Evolutionary conservation across 2,797 vertebrate genomes (phyloP).

Genomic region (Pangasius krempfi): DNA sequence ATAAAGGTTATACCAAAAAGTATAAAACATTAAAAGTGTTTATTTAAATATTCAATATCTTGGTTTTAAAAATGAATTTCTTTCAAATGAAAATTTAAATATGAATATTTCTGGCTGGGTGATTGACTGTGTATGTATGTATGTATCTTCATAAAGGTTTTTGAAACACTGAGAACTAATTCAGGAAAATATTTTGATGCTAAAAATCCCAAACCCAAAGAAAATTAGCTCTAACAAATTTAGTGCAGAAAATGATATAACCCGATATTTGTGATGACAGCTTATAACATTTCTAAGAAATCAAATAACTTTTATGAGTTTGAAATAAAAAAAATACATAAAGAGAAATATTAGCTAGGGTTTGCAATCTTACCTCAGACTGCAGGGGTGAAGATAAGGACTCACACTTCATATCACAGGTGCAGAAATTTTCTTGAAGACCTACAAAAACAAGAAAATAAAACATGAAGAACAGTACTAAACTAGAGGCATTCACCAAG

Average conservation of each 20-base stretch:
- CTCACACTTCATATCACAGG: constrained; percentile 76
- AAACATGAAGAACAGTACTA: background rate
- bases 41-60: background rate
- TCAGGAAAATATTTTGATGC: background rate
- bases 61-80: background rate
- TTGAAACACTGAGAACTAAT: background rate
- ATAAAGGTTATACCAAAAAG: background rate
- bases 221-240: background rate
- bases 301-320: background rate
- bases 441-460: constrained; percentile 64
- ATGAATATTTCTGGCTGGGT: background rate
- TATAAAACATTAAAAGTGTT: background rate
- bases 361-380: constrained; percentile 74
- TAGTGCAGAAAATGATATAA: background rate
- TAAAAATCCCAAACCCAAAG: background rate
- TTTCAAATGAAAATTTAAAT: background rate
- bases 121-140: background rate
- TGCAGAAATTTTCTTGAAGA: constrained; percentile 85
- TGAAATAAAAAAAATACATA: background rate
- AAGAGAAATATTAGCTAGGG: background rate
- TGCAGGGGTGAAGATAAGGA: constrained; percentile 66
- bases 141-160: background rate
- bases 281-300: background rate
- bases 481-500: background rate
- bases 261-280: background rate